These are phyloP conservation scores for Empidonax traillii DNA, from an alignment of 2,113 vertebrate species.

Conservation along the genomic window DNA sequence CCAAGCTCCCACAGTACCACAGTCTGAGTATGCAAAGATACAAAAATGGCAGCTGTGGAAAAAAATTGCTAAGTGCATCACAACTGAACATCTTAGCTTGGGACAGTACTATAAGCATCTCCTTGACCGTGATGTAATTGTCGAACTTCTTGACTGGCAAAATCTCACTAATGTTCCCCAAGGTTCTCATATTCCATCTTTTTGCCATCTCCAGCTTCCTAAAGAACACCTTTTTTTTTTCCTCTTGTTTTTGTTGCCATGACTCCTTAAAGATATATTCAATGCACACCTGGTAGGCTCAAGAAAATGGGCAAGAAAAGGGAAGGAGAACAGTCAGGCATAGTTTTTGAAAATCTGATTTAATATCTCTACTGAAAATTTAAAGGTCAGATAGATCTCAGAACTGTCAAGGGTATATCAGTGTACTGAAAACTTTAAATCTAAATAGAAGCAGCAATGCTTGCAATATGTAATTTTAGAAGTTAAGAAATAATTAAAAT, in stretches of 20 bases:
- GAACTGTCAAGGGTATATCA: neutral
- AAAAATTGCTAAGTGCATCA: neutral
- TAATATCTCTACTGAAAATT: neutral
- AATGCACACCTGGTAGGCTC: neutral
- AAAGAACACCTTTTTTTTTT: neutral
- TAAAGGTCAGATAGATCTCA: neutral
- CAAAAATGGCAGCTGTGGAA: neutral
- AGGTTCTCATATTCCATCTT: neutral
- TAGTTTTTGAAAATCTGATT: neutral
- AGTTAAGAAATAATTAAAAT: neutral
- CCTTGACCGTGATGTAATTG: neutral
- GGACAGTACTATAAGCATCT: neutral
- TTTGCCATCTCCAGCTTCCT: neutral
- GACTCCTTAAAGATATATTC: neutral
- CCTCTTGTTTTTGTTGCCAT: neutral
- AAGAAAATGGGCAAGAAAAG: neutral
- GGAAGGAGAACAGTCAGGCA: neutral
- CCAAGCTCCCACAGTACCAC: neutral
- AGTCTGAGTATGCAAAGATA: neutral
- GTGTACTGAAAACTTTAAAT: neutral
- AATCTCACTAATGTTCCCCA: neutral
- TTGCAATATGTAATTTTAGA: neutral
- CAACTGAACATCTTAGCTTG: neutral
- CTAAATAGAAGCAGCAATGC: neutral
- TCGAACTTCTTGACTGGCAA: neutral